Conservation (phyloP, 2,888 invertebrate genomes). For the Lamproptera curius region DNA sequence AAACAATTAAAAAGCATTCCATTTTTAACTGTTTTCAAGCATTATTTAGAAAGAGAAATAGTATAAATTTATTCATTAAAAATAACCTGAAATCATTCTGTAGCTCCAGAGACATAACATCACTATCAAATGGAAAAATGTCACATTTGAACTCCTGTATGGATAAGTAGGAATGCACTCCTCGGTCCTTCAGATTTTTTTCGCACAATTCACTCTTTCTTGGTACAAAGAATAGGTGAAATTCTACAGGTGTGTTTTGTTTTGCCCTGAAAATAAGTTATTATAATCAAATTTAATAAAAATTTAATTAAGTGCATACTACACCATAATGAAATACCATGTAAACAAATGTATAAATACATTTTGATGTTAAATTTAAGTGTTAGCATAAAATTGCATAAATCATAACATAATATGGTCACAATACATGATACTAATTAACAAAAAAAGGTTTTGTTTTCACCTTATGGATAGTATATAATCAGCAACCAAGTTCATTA, state of each 20-base stretch:
- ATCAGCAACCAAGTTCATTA: slow-evolving; percentile 92
- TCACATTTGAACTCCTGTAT: slow-evolving; percentile 92
- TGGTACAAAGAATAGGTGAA: slow-evolving; percentile 94
- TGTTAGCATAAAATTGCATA: no score
- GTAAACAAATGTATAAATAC: no score
- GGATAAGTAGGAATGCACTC: slow-evolving; percentile 87
- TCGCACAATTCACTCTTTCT: slow-evolving; percentile 91
- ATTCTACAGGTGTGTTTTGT: slow-evolving; percentile 79
- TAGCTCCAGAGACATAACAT: slow-evolving; percentile 95
- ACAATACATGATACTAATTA: no score
- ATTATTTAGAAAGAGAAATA: no score
- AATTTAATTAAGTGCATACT: neutral
- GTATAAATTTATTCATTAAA: slow-evolving; percentile 8
- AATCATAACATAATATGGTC: no score
- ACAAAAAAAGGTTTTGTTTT: slow-evolving; percentile 9
- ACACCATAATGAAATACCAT: neutral
- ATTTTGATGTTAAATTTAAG: neutral
- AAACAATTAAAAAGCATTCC: no score
- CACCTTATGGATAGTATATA: slow-evolving; percentile 74
- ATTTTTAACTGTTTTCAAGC: no score
- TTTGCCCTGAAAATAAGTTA: slow-evolving; percentile 42
- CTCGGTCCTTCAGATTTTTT: slow-evolving; percentile 89
- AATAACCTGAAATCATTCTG: slow-evolving; percentile 87
- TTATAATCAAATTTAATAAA: neutral
- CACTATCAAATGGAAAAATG: slow-evolving; percentile 93